These are phyloP conservation scores for Zingel zingel DNA, from an alignment of 2,113 vertebrate species.

Conservation along the genomic window DNA sequence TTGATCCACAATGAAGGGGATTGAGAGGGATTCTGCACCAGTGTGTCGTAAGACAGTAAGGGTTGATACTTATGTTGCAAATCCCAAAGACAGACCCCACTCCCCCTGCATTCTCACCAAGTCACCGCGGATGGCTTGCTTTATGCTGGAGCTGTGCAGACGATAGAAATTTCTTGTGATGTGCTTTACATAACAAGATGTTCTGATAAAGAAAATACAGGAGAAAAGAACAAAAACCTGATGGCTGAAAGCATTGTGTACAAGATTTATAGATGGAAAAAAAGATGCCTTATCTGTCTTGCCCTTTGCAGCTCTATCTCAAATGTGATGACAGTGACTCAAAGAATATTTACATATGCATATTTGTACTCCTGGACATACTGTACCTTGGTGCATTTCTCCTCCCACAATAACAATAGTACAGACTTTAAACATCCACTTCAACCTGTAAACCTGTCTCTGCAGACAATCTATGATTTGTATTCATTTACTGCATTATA, in stretches of 20 bases:
- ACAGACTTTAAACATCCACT: conserved; percentile 25
- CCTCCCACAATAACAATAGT: conserved; percentile 34
- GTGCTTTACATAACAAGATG: conserved; percentile 61
- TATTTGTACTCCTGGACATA: conserved; percentile 31
- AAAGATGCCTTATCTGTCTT: conserved; percentile 34
- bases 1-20: conserved; percentile 69
- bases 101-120: conserved; percentile 42
- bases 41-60: conserved; percentile 59
- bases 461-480: conserved; percentile 44
- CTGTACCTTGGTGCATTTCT: conserved; percentile 19
- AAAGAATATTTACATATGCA: conserved; percentile 52
- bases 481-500: conserved; percentile 50
- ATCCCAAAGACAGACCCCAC: conserved; percentile 59
- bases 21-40: conserved; percentile 65
- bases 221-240: background rate
- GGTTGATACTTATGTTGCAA: conserved; percentile 58
- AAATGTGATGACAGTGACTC: conserved; percentile 25
- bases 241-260: background rate
- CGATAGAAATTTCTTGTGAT: conserved; percentile 47
- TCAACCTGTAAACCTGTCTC: conserved; percentile 45
- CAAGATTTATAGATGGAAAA: conserved; percentile 44
- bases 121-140: conserved; percentile 46
- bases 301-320: conserved; percentile 39
- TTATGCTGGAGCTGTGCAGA: conserved; percentile 51
- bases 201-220: conserved; percentile 29